A percentile compares a stretch with the other conserved stretches of the same genome.
Conservation (phyloP, 23 tunicate species). For the Phallusia fumigata region DNA sequence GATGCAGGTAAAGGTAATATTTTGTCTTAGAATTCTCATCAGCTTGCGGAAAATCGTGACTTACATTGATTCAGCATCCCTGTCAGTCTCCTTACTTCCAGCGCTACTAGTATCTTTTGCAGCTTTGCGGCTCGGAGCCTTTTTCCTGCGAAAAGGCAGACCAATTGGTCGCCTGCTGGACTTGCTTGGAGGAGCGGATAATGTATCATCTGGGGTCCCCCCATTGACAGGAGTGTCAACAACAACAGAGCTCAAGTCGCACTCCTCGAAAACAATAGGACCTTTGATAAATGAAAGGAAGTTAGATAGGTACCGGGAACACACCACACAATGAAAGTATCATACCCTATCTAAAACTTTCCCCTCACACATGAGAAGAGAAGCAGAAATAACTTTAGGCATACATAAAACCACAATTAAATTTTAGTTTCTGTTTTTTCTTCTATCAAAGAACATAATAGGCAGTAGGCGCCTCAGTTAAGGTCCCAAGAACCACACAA, state of each 20-base stretch:
- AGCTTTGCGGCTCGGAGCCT: slow-evolving; percentile 19
- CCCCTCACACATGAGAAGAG: no score
- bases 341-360: no score
- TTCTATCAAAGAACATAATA: no score
- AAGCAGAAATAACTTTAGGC: no score
- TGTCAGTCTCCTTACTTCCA: slow-evolving; percentile 43
- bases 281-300: slow-evolving; percentile 28
- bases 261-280: slow-evolving; percentile 68
- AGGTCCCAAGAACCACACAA: no score
- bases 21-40: no score
- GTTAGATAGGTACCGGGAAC: no score
- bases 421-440: no score
- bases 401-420: no score
- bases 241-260: slow-evolving; percentile 31
- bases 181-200: slow-evolving; percentile 12
- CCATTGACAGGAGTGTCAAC: slow-evolving; percentile 11
- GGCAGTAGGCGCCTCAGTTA: no score
- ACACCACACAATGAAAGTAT: no score
- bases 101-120: slow-evolving; percentile 16
- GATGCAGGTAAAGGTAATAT: no score
- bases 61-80: slow-evolving; percentile 66
- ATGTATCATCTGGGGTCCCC: not conserved
- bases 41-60: slow-evolving; percentile 16
- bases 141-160: slow-evolving; percentile 55
- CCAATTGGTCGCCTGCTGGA: slow-evolving; percentile 14